Conservation (phyloP, 2,113 vertebrate species). For the Rattus rattus region DNA sequence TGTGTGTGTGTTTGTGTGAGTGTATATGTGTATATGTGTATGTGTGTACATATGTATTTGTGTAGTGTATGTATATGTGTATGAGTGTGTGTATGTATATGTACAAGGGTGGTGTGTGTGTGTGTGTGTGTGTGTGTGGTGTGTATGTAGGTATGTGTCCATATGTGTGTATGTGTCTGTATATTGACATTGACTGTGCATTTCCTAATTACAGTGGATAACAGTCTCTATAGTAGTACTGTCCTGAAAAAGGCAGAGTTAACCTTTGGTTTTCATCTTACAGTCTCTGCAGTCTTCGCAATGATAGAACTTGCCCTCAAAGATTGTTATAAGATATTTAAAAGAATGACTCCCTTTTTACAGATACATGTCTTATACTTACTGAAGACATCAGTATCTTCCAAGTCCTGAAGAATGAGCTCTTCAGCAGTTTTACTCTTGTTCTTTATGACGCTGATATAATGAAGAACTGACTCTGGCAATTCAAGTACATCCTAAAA, state of each 20-base stretch:
- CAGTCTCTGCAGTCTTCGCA: neutral
- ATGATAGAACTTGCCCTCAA: neutral
- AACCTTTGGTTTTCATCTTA: neutral
- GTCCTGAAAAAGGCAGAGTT: neutral
- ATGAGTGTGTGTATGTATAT: neutral
- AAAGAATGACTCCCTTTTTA: neutral
- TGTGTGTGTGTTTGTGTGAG: no score
- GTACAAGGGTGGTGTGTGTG: neutral
- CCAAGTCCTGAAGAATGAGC: constrained; percentile 88
- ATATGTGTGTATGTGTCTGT: neutral
- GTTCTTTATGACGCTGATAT: constrained; percentile 88
- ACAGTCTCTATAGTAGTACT: neutral
- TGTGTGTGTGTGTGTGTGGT: neutral
- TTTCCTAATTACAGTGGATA: neutral
- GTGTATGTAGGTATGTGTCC: neutral
- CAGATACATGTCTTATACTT: constrained; percentile 44
- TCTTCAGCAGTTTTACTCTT: constrained; percentile 88
- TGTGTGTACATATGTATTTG: neutral
- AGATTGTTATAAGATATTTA: neutral
- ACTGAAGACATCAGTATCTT: constrained; percentile 85
- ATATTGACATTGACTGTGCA: neutral
- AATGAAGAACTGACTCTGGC: constrained; percentile 90
- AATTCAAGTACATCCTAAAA: constrained; percentile 86
- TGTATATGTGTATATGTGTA: neutral
- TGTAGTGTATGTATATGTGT: neutral